These are phyloP conservation scores for Plusia festucae DNA, from an alignment of 2,888 invertebrate species.

Conservation along the genomic window DNA sequence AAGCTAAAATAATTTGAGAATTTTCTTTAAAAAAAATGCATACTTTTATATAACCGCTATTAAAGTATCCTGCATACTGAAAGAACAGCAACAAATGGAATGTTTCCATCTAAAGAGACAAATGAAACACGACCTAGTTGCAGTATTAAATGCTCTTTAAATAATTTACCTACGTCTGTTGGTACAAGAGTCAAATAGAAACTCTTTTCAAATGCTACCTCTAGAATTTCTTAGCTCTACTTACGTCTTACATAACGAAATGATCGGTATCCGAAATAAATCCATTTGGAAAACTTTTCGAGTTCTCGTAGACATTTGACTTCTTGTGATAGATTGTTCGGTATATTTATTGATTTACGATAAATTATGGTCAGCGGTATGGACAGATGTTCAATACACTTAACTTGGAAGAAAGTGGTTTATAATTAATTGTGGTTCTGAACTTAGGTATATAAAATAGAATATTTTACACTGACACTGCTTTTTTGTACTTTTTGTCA, in stretches of 20 bases:
- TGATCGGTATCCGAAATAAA: conserved; percentile 58
- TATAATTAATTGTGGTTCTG: background rate
- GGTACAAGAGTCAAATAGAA: background rate
- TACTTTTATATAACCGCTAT: no score
- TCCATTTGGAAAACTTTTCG: conserved; percentile 56
- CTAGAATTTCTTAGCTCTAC: conserved; percentile 14
- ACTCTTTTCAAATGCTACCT: conserved; percentile 11
- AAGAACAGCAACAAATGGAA: no score
- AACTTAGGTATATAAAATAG: no score
- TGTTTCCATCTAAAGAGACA: no score
- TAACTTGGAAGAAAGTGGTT: background rate
- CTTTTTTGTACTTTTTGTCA: no score
- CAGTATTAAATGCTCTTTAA: background rate
- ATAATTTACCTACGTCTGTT: background rate
- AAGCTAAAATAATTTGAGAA: no score
- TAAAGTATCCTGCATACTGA: no score
- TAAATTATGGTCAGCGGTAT: conserved; percentile 45
- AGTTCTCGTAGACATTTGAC: conserved; percentile 53
- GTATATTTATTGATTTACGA: conserved; percentile 52
- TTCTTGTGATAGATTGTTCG: conserved; percentile 56
- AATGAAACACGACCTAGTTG: background rate
- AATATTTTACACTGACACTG: no score
- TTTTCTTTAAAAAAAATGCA: no score
- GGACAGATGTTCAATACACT: background rate
- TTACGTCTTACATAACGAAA: conserved; percentile 47